phyloP scores from a whole-genome alignment of 2,888 invertebrate genomes.

The Drosophila differens region DNA sequence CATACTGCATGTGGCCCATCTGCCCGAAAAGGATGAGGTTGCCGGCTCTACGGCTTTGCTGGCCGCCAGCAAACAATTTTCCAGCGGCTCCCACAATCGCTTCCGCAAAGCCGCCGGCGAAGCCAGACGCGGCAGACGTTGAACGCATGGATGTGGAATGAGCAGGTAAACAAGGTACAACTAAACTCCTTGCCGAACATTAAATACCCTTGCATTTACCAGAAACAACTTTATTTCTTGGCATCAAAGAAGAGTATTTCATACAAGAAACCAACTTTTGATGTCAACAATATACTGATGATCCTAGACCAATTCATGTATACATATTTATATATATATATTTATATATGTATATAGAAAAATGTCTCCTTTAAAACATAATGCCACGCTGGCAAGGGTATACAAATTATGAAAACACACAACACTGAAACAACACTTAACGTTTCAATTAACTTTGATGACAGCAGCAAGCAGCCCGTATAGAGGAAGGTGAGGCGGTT shows the following conservation, averaged over 20 bases:
- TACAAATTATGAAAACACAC: conserved; percentile 3
- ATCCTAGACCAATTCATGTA: neutral
- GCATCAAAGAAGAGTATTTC: neutral
- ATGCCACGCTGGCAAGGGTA: neutral
- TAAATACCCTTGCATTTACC: neutral
- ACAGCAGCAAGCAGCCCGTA: conserved; percentile 7
- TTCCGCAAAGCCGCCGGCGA: conserved; percentile 80
- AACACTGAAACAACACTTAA: conserved; percentile 8
- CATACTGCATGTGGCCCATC: conserved; percentile 89
- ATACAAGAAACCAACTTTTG: neutral
- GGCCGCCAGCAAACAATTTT: conserved; percentile 74
- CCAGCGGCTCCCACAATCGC: conserved; percentile 72
- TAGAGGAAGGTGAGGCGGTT: neutral
- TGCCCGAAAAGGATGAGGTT: conserved; percentile 86
- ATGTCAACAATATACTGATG: neutral
- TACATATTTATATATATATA: neutral
- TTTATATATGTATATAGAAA: neutral
- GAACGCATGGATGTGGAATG: neutral
- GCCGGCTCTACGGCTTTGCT: conserved; percentile 73
- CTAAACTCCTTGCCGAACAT: neutral
- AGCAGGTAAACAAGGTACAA: neutral
- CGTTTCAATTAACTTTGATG: conserved; percentile 53
- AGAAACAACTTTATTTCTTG: neutral
- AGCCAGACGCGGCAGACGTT: conserved; percentile 49
- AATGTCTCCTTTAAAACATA: neutral